Evolutionary conservation across 2,888 invertebrate genomes (phyloP).

Genomic region (Orthosia cruda): DNA sequence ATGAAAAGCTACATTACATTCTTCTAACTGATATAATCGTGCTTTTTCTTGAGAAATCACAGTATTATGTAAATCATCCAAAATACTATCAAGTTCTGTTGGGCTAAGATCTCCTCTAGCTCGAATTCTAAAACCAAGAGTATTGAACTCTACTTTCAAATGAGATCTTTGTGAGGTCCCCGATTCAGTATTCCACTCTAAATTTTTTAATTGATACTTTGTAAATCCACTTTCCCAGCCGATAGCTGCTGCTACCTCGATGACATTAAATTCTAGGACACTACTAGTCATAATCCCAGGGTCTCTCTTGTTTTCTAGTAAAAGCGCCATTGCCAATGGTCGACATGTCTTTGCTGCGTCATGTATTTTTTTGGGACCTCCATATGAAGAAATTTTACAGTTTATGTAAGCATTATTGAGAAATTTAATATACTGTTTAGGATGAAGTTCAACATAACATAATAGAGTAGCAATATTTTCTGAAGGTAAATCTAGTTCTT

Average conservation of each 20-base stretch:
- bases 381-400: slow-evolving; percentile 97
- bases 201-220: slow-evolving; percentile 96
- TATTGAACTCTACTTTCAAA: slow-evolving; percentile 95
- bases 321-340: slow-evolving; percentile 97
- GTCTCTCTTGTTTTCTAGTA: slow-evolving; percentile 93
- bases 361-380: slow-evolving; percentile 94
- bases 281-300: slow-evolving; percentile 91
- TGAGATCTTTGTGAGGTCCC: slow-evolving; percentile 94
- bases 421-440: slow-evolving; percentile 94
- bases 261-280: slow-evolving; percentile 95
- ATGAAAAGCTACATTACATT: slow-evolving; percentile 85
- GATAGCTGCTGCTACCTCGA: slow-evolving; percentile 96
- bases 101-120: slow-evolving; percentile 96
- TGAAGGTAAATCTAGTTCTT: slow-evolving; percentile 96
- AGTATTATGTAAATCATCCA: slow-evolving; percentile 94
- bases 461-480: slow-evolving; percentile 98
- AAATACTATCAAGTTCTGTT: slow-evolving; percentile 95
- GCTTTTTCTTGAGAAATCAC: slow-evolving; percentile 95
- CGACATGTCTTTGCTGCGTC: slow-evolving; percentile 94
- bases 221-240: slow-evolving; percentile 98
- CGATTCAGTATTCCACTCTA: slow-evolving; percentile 96
- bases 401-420: slow-evolving; percentile 96
- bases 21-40: slow-evolving; percentile 94
- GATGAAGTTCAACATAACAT: slow-evolving; percentile 97
- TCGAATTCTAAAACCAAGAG: slow-evolving; percentile 96